A percentile compares a stretch with the other conserved stretches of the same genome.
Conservation (phyloP, 1,140 invertebrate species). For the Berghia stephanieae region DNA sequence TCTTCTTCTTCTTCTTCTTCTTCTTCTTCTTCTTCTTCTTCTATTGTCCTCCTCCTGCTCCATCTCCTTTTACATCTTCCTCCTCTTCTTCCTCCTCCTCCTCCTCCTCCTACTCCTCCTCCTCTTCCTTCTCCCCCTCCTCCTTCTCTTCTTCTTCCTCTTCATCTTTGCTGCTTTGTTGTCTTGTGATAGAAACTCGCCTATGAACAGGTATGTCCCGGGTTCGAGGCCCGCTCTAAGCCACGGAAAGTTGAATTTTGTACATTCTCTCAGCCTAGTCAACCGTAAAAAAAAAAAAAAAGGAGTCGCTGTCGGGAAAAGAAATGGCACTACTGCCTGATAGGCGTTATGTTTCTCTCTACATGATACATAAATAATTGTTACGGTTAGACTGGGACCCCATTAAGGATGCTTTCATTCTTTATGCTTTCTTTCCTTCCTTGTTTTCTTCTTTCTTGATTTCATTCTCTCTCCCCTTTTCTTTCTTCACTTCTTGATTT, state of each 20-base stretch:
- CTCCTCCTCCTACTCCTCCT: too few relatives aligned
- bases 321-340: too few relatives aligned
- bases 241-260: too few relatives aligned
- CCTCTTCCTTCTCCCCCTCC: background rate
- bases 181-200: background rate
- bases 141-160: background rate
- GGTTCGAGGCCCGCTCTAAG: too few relatives aligned
- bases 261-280: too few relatives aligned
- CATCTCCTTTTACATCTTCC: background rate
- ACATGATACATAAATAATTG: too few relatives aligned
- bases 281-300: background rate
- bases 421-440: background rate
- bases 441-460: background rate
- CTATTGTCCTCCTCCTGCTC: background rate
- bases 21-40: background rate
- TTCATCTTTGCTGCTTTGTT: background rate
- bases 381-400: too few relatives aligned
- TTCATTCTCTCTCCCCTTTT: background rate
- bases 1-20: background rate
- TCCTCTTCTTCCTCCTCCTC: background rate
- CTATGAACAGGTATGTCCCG: too few relatives aligned
- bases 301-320: background rate
- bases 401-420: too few relatives aligned
- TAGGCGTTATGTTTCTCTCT: too few relatives aligned
- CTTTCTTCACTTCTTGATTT: background rate